phyloP scores from a whole-genome alignment of 2,888 invertebrate species.

The Heliothis peltigera region DNA sequence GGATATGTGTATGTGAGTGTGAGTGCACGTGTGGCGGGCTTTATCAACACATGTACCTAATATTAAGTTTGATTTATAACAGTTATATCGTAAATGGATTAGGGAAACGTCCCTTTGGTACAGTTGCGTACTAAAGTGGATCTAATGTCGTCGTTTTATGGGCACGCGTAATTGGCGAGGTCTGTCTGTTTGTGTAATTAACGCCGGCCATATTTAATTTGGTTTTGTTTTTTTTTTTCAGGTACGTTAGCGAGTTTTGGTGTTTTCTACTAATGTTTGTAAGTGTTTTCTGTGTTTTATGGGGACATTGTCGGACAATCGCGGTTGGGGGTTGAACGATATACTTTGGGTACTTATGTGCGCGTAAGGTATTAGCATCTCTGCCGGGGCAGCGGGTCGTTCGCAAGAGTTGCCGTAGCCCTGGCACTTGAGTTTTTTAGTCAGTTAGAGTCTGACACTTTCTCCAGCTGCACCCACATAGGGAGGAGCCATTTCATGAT shows the following conservation, averaged over 20 bases:
- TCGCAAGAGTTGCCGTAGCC: no score
- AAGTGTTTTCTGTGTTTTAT: conserved; percentile 47
- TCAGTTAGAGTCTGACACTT: no score
- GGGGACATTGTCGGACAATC: conserved; percentile 6
- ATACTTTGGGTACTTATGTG: background rate
- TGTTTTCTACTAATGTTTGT: conserved; percentile 47
- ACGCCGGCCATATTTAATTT: conserved; percentile 68
- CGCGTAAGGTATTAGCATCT: background rate
- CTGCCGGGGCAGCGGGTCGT: no score
- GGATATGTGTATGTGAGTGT: conserved; percentile 49
- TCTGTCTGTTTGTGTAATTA: conserved; percentile 74
- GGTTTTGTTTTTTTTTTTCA: conserved; percentile 75
- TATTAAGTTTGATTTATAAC: conserved; percentile 90
- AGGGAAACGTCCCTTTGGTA: conserved; percentile 77
- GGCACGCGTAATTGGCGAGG: conserved; percentile 68
- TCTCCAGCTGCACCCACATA: no score
- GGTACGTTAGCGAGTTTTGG: conserved; percentile 72
- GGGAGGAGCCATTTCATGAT: no score
- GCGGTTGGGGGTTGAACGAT: background rate
- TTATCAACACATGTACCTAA: conserved; percentile 89
- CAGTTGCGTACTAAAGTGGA: conserved; percentile 66
- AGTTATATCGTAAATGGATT: conserved; percentile 90
- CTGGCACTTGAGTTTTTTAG: no score
- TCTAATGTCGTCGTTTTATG: conserved; percentile 81
- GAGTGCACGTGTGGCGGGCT: conserved; percentile 60